A percentile compares a stretch with the other conserved stretches of the same genome.
Evolutionary conservation across 2,888 invertebrate species (phyloP).

Genomic region (Chloroclysta siterata): DNA sequence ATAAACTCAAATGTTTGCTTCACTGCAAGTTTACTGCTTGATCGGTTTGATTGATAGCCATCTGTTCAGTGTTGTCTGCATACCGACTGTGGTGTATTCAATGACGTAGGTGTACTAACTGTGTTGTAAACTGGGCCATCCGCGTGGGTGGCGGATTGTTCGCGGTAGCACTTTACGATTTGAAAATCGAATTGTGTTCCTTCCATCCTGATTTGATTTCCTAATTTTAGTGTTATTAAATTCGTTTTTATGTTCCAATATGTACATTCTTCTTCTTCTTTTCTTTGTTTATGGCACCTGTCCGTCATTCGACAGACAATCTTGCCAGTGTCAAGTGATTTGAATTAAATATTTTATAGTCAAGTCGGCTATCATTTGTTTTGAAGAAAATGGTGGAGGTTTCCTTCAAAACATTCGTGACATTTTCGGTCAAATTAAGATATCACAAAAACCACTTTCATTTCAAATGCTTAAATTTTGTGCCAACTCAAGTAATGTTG

Average conservation of each 20-base stretch:
- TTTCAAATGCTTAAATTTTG: too few relatives aligned
- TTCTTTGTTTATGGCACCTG: too few relatives aligned
- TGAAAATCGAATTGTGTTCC: conserved; percentile 4
- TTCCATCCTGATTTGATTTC: conserved; percentile 2
- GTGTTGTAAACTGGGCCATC: background rate
- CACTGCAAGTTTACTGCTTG: conserved; percentile 37
- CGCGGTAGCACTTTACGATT: conserved; percentile 23
- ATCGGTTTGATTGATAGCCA: conserved; percentile 45
- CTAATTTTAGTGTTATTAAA: background rate
- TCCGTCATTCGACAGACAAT: too few relatives aligned
- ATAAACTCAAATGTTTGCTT: conserved; percentile 40
- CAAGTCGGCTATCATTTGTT: too few relatives aligned
- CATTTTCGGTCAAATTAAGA: too few relatives aligned
- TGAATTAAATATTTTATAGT: too few relatives aligned
- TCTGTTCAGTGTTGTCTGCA: conserved; percentile 40
- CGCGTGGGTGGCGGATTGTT: conserved; percentile 34
- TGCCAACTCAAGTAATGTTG: too few relatives aligned
- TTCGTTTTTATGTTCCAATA: background rate
- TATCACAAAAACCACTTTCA: too few relatives aligned
- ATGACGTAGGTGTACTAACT: conserved; percentile 4
- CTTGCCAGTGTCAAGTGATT: too few relatives aligned
- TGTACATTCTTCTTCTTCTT: background rate
- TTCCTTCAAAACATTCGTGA: too few relatives aligned
- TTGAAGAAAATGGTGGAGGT: too few relatives aligned
- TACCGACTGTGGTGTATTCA: conserved; percentile 3